Conservation (phyloP, 2,113 vertebrate genomes). For the Crotophaga sulcirostris region DNA sequence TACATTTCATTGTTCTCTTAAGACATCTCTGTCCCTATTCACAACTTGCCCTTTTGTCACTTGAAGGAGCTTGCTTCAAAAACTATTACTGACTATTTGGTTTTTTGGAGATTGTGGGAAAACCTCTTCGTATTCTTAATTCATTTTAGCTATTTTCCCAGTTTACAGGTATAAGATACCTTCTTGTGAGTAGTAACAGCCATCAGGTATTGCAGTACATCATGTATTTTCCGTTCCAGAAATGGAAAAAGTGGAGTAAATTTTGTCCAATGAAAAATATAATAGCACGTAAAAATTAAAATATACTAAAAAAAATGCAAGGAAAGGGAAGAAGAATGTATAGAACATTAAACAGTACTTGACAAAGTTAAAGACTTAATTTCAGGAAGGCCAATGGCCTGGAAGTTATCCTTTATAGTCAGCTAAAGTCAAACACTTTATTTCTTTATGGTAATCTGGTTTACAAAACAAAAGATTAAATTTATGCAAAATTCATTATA, state of each 20-base stretch:
- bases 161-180: background rate
- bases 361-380: constrained; percentile 3
- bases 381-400: background rate
- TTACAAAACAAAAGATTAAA: constrained; percentile 33
- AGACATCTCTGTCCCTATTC: background rate
- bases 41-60: background rate
- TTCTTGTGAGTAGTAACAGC: background rate
- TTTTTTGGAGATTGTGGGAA: background rate
- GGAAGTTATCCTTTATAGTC: background rate
- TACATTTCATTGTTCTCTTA: background rate
- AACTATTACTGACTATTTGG: background rate
- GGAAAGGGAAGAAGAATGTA: background rate
- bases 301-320: background rate
- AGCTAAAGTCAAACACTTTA: background rate
- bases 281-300: background rate
- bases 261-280: background rate
- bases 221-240: background rate
- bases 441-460: background rate
- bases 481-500: background rate
- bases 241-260: background rate
- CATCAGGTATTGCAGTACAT: background rate
- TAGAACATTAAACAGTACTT: background rate
- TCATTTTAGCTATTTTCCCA: background rate
- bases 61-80: background rate
- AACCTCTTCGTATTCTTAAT: background rate